These are phyloP conservation scores for Coregonus sp. DNA, from an alignment of 2,797 vertebrate genomes.

Conservation along the genomic window DNA sequence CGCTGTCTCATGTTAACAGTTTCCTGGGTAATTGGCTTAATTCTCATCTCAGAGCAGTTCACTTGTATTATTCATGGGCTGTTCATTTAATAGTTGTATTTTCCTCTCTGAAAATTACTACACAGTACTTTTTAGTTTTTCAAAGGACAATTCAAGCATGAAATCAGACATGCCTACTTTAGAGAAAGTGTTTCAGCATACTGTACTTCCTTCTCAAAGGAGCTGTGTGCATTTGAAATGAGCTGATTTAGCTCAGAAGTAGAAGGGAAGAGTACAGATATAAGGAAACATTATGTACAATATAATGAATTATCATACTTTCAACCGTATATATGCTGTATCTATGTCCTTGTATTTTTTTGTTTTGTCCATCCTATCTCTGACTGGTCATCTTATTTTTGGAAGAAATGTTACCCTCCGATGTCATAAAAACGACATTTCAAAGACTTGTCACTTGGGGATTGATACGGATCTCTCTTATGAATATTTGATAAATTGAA, in stretches of 20 bases:
- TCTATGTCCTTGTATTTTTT: no score
- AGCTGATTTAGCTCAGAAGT: not conserved
- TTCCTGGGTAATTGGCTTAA: conserved; percentile 1
- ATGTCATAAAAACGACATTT: conserved; percentile 10
- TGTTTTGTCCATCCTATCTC: no score
- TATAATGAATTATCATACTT: no score
- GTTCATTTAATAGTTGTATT: not conserved
- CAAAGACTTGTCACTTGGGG: conserved; percentile 7
- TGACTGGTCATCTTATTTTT: no score
- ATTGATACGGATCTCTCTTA: conserved; percentile 10
- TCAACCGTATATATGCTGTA: no score
- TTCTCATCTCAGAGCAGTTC: not conserved
- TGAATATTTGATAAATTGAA: conserved; percentile 12
- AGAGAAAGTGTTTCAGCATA: not conserved
- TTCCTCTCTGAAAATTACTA: not conserved
- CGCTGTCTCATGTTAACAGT: conserved; percentile 6
- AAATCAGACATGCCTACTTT: not conserved
- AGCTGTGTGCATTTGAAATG: not conserved
- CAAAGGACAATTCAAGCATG: not conserved
- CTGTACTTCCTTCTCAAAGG: no score
- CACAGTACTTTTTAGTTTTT: conserved; percentile 3
- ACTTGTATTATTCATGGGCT: not conserved
- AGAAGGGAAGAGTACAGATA: not conserved
- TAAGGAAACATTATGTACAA: no score
- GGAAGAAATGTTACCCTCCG: not conserved